Evolutionary conservation across 2,113 vertebrate species (phyloP), one percentile per base, ranked within the genome.

Genomic region (Circaetus gallicus): DNA sequence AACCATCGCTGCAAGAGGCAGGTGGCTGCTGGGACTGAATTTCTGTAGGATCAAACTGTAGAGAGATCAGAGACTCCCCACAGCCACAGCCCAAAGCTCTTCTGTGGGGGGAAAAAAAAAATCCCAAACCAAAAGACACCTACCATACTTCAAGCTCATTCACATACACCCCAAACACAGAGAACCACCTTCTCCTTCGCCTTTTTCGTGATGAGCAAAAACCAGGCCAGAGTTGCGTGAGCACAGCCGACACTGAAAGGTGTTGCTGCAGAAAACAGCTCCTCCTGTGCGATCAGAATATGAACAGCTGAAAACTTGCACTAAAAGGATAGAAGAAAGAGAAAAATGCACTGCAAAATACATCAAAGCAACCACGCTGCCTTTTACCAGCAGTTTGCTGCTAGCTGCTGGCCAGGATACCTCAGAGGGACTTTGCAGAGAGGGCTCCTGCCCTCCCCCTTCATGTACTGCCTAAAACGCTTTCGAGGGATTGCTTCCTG

Each of bases 241-340:
- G 43, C 47, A 72, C 43, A 82, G 82, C 21, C 2, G 4, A 34
- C 43, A 63, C 24, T 55, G 32, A 47, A 80, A 43, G 17, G 31
- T 38, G 36, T 9, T 74, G 78, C 65, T 79, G 67, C 62, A 82
- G 74, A 79, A 91, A 88, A 85, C 56, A 82, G 40, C 82, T 93
- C 61, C 45, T 83, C 59, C 61, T 56, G 21, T 59, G 43, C 59
- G 55, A 76, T 9, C 74, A 58, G 89, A 72, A 88, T 56, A 40
- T 1, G 11, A 95, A 73, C 53, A 62, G 50, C 69, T 70, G 47
- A 86, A 82, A 81, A 61, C 42, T 56, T 49, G 21, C n/a, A 19
- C 32, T 70, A 13, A 66, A 56, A 62, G 13, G 7, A 40, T 4
- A 79, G 43, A 24, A 86, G 8, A 38, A 53, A 78, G 47, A 66